These are phyloP conservation scores for Mustela nigripes DNA, from an alignment of 2,113 vertebrate genomes.

Conservation along the genomic window DNA sequence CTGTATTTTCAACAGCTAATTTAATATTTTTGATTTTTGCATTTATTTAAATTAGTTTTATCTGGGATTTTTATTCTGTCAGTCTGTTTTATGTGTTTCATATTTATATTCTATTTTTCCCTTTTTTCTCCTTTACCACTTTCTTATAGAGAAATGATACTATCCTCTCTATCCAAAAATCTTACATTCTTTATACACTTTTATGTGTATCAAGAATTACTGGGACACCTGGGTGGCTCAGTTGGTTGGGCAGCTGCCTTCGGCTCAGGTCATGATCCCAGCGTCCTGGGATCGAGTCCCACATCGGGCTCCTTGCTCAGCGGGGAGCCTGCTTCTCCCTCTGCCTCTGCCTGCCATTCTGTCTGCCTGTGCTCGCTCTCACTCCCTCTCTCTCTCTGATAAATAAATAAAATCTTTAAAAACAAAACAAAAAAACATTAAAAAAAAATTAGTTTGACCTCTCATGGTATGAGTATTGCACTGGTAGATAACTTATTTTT, in stretches of 20 bases:
- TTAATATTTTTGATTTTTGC: conserved; percentile 44
- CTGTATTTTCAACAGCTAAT: neutral
- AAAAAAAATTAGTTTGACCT: neutral
- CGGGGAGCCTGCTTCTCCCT: too few species aligned
- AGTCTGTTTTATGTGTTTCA: neutral
- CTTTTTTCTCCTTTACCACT: neutral
- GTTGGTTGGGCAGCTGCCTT: too few species aligned
- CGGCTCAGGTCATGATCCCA: too few species aligned
- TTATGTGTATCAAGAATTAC: neutral
- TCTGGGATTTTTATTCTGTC: neutral
- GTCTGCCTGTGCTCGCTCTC: too few species aligned
- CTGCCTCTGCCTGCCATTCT: too few species aligned
- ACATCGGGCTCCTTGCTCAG: too few species aligned
- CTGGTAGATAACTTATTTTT: neutral
- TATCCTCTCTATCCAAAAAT: neutral
- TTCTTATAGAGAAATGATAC: neutral
- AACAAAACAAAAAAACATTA: too few species aligned
- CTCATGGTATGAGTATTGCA: neutral
- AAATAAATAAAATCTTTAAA: too few species aligned
- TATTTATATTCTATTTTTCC: neutral
- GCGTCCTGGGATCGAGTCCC: too few species aligned
- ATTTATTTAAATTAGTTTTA: neutral
- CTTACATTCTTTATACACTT: neutral
- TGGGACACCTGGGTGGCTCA: too few species aligned
- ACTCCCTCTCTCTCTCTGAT: too few species aligned